Evolutionary conservation across 2,113 vertebrate genomes (phyloP).

Genomic region (Stegostoma tigrinum): DNA sequence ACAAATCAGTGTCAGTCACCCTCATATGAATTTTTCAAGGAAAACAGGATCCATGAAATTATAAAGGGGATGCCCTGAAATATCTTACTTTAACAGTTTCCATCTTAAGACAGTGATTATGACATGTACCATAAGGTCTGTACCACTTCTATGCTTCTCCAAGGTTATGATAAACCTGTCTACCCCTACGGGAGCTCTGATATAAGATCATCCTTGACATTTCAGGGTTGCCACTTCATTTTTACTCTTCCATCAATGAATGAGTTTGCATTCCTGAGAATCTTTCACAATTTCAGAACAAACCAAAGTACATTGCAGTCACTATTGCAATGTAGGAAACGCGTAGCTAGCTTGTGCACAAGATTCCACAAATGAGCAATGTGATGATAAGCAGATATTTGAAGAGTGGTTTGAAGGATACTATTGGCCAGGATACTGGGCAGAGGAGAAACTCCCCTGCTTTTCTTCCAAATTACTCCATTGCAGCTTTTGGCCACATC

Average conservation of each 20-base stretch:
- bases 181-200: not conserved
- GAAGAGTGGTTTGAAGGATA: not conserved
- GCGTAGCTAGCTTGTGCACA: not conserved
- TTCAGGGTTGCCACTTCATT: not conserved
- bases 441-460: not conserved
- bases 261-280: not conserved
- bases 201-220: not conserved
- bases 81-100: not conserved
- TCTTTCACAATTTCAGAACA: not conserved
- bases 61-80: not conserved
- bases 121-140: not conserved
- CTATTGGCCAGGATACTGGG: not conserved
- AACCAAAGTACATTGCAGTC: not conserved
- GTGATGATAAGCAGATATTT: not conserved
- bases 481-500: not conserved
- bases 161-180: too few relatives aligned
- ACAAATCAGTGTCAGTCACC: not conserved
- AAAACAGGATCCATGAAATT: not conserved
- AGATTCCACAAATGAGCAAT: not conserved
- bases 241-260: not conserved
- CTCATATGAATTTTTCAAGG: not conserved
- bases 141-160: too few relatives aligned
- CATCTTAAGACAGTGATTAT: not conserved
- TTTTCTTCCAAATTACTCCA: not conserved
- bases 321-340: not conserved